Evolutionary conservation across 2,888 invertebrate genomes (phyloP), one percentile per base, ranked within the genome.

Genomic region (Vannuccia rotundouncinata): DNA sequence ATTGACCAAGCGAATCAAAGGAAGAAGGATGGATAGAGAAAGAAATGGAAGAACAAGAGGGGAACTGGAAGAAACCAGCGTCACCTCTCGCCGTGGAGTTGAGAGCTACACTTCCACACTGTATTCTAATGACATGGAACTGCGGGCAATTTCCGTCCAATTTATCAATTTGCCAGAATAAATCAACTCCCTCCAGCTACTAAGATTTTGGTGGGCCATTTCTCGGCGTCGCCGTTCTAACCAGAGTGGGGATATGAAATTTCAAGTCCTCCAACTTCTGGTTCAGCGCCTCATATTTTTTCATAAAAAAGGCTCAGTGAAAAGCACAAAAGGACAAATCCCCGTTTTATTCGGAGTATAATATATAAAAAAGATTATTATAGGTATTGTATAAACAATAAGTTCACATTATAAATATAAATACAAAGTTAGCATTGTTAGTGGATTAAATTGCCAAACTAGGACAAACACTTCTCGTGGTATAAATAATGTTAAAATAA

Each of bases 161-260:
- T 66, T 66, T 22, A 66, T 66, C 66, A 66, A 66, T 66, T 66
- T 66, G 22, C 66, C 22, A 66, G 66, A 66, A 66, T 66, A 66
- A 66, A 66, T 66, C 66, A 66, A 66, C 66, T 66, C 66, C 25
- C 22, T 2, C 45, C 45, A 45, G 5, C 45, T 45, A n/a, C n/a
- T n/a, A n/a, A n/a, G n/a, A n/a, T n/a, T n/a, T n/a, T n/a, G n/a
- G n/a, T n/a, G n/a, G n/a, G n/a, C n/a, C n/a, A n/a, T n/a, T n/a
- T n/a, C n/a, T n/a, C n/a, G n/a, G n/a, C n/a, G n/a, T n/a, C n/a
- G n/a, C n/a, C n/a, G n/a, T n/a, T n/a, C n/a, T n/a, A n/a, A n/a
- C n/a, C n/a, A n/a, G n/a, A n/a, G n/a, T n/a, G n/a, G n/a, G n/a
- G n/a, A n/a, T n/a, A n/a, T n/a, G n/a, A n/a, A n/a, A n/a, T n/a